Conservation (phyloP, 1,140 invertebrate species). For the Drosophila bifasciata region DNA sequence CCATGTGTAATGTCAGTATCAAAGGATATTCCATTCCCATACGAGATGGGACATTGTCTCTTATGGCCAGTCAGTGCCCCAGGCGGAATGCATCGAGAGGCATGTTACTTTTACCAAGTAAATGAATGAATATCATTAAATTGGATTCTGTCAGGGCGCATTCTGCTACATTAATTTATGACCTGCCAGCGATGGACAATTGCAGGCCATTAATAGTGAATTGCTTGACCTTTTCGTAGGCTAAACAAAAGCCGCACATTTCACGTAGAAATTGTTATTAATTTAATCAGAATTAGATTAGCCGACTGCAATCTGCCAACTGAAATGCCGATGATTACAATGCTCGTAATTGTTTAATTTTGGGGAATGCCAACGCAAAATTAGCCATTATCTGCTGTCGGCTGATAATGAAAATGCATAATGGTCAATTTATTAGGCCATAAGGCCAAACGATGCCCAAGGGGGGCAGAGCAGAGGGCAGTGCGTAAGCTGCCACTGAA, state of each 20-base stretch:
- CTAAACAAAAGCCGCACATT: conserved; percentile 2
- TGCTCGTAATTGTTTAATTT: conserved; percentile 22
- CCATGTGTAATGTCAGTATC: conserved; percentile 27
- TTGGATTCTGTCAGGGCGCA: background rate
- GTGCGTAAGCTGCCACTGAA: conserved; percentile 24
- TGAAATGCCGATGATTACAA: conserved; percentile 11
- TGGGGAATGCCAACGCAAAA: conserved; percentile 14
- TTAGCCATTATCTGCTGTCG: conserved; percentile 28
- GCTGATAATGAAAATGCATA: conserved; percentile 29
- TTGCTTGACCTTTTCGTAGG: background rate
- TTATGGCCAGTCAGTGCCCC: background rate
- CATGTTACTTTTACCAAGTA: conserved; percentile 8
- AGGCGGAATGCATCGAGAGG: conserved; percentile 5
- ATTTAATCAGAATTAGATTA: conserved; percentile 7
- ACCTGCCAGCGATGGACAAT: conserved; percentile 1
- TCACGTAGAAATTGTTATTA: conserved; percentile 11
- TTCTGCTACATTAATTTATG: conserved; percentile 23
- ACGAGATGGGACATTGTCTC: conserved; percentile 9
- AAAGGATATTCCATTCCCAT: background rate
- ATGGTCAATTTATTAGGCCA: conserved; percentile 50
- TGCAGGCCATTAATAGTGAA: conserved; percentile 6
- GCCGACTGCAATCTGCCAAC: background rate
- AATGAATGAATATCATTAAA: conserved; percentile 19
- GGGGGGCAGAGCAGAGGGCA: background rate
- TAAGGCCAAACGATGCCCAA: conserved; percentile 18